Conservation (phyloP, 2,797 vertebrate species). For the Gallinago stenura region DNA sequence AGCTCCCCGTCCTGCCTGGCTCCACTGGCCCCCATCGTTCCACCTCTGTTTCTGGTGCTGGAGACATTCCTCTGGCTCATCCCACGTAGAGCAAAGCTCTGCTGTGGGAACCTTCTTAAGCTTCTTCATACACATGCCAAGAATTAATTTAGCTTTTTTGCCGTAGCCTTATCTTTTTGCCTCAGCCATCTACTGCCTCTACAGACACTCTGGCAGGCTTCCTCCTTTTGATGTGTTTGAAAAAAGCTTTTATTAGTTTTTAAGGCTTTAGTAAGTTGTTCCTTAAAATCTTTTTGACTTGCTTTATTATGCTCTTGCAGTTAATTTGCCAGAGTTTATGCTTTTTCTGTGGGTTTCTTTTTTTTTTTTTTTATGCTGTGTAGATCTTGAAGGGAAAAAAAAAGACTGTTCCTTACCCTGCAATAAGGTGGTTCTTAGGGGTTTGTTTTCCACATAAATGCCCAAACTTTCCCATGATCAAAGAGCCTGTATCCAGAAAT, state of each 20-base stretch:
- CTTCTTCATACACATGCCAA: background rate
- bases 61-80: slow-evolving; percentile 23
- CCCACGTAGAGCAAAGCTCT: background rate
- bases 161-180: slow-evolving; percentile 52
- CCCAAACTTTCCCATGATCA: background rate
- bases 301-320: slow-evolving; percentile 37
- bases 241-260: slow-evolving; percentile 66
- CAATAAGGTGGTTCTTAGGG: background rate
- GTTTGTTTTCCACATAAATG: background rate
- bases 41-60: background rate
- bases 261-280: slow-evolving; percentile 65
- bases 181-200: slow-evolving; percentile 38
- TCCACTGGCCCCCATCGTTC: background rate
- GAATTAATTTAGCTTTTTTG: slow-evolving; percentile 57
- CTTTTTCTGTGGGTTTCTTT: background rate
- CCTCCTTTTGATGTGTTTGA: slow-evolving; percentile 53
- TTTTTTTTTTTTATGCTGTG: background rate
- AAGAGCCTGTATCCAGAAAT: background rate
- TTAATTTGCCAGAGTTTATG: slow-evolving; percentile 32
- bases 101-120: slow-evolving; percentile 32
- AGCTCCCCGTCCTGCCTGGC: background rate
- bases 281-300: slow-evolving; percentile 58
- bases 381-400: background rate
- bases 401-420: background rate
- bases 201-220: slow-evolving; percentile 46